Base-by-base conservation (phyloP, 2,797 vertebrate species). In the Sebastes umbrosus region DNA sequence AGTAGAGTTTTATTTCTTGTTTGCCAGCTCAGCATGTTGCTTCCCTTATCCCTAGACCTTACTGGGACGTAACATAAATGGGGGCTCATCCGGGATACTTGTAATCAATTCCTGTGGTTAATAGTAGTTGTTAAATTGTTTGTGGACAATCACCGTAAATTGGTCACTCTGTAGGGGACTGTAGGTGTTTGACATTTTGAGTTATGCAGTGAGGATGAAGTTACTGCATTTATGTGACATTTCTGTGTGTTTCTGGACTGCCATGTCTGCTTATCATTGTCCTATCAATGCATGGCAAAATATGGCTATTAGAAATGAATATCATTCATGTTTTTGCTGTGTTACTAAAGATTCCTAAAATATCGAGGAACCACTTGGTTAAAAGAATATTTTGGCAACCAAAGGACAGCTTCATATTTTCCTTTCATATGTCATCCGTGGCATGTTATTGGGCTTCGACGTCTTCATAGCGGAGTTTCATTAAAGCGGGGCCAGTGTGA, bases 381-480 rank as follows among this genome's bases (percentile, higher is more conserved):
- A 2, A 27, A 54, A 43, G 54, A 72, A n/a, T 0, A 58, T 20
- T 67, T 74, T 69, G 13, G 43, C 32, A 36, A 55, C 64, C 43
- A 20, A 68, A 71, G 22, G 22, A 57, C 62, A 69, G 71, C 72
- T 76, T 75, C 73, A 46, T 65, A 65, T 69, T 46, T 73, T 10
- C 39, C 43, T 18, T 69, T 75, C 72, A 65, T 73, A 1, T 66
- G 62, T 84, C 52, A 71, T 87, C 58, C 77, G 13, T 67, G 79
- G 66, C 50, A 16, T 59, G 55, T 85, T 59, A 72, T 72, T 78
- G 80, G 71, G 32, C 69, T 77, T 16, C 10, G 80, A 82, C 13
- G 16, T 77, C 63, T 74, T 77, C 22, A 43, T 55, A 29, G 73
- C 58, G 14, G 86, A 74, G 66, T 82, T 78, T 83, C 70, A 88